phyloP scores from a whole-genome alignment of 2,113 vertebrate species.

The Petroica traversi region DNA sequence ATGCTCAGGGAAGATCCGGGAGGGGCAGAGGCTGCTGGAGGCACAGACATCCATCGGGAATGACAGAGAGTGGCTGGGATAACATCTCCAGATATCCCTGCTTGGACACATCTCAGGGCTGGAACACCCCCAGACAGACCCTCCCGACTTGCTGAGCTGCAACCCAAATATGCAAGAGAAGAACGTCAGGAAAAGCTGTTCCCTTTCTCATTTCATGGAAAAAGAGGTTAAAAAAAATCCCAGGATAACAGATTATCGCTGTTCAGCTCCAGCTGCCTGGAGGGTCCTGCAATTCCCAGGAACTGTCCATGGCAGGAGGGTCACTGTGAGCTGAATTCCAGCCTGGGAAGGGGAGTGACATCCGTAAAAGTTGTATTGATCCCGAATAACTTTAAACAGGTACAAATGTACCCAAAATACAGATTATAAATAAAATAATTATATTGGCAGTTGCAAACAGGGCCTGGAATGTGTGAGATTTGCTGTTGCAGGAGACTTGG shows the following conservation, averaged over 20 bases:
- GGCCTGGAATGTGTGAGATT: fast-evolving
- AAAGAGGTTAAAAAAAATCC: background rate
- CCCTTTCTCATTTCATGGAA: background rate
- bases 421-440: background rate
- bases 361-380: fast-evolving
- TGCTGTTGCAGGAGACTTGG: background rate
- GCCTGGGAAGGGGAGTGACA: background rate
- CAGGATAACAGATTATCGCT: background rate
- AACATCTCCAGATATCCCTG: background rate
- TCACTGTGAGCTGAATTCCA: background rate
- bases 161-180: background rate
- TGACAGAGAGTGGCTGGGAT: background rate
- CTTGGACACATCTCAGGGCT: fast-evolving
- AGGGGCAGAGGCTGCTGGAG: background rate
- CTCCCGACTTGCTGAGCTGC: background rate
- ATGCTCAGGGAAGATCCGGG: background rate
- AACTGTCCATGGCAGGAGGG: background rate
- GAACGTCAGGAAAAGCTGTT: background rate
- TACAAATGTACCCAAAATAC: fast-evolving
- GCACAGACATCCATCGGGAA: background rate
- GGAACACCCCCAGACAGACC: background rate
- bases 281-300: background rate
- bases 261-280: background rate
- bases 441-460: fast-evolving
- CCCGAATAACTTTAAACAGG: background rate